Evolutionary conservation across 2,888 invertebrate species (phyloP).

Genomic region (Monopis laevigella): DNA sequence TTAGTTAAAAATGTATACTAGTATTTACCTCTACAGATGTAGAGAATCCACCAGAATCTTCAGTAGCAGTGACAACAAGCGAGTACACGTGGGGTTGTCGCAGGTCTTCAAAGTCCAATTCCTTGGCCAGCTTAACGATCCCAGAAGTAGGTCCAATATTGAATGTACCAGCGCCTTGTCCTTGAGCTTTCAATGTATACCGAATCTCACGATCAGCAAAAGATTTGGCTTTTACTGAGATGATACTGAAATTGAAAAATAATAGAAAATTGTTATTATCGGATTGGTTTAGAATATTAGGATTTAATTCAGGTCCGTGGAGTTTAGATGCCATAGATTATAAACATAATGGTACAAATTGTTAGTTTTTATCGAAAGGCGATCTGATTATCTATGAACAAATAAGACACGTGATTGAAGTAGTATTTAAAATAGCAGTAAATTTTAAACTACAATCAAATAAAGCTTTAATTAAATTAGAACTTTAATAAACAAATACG

Average conservation of each 20-base stretch:
- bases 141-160: slow-evolving; percentile 95
- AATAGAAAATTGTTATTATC: too few relatives aligned
- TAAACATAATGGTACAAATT: too few relatives aligned
- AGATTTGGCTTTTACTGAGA: slow-evolving; percentile 96
- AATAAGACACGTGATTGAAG: too few relatives aligned
- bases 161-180: slow-evolving; percentile 94
- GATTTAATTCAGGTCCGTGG: too few relatives aligned
- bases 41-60: slow-evolving; percentile 97
- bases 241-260: slow-evolving; percentile 88
- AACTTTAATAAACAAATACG: too few relatives aligned
- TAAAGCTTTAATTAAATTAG: too few relatives aligned
- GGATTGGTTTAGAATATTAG: too few relatives aligned
- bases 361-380: too few relatives aligned
- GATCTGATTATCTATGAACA: too few relatives aligned
- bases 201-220: slow-evolving; percentile 96
- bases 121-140: slow-evolving; percentile 94
- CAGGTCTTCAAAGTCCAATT: slow-evolving; percentile 96
- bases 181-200: slow-evolving; percentile 94
- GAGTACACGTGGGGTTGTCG: slow-evolving; percentile 94
- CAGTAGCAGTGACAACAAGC: slow-evolving; percentile 92
- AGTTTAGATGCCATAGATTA: too few relatives aligned
- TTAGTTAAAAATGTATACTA: slow-evolving; percentile 4
- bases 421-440: too few relatives aligned
- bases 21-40: slow-evolving; percentile 86
- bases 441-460: too few relatives aligned